Percentiles rank a stretch among this genome's conserved stretches.
These are phyloP conservation scores for Ceramica pisi DNA, from an alignment of 2,888 invertebrate species.

Conservation along the genomic window DNA sequence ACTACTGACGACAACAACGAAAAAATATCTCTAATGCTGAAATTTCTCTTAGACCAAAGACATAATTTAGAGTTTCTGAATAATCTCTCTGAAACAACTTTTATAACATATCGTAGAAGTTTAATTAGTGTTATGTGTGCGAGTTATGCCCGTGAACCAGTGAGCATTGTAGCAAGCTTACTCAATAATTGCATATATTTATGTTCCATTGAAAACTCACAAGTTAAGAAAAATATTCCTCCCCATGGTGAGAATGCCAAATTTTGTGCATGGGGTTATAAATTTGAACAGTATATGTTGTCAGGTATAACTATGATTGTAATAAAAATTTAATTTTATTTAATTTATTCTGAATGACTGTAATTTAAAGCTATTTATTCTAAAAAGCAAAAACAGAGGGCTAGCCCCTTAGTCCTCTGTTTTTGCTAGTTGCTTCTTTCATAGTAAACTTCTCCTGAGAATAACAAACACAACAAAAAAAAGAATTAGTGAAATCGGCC, in stretches of 20 bases:
- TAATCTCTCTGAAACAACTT: constrained; percentile 42
- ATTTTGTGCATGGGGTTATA: constrained; percentile 67
- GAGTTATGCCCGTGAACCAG: constrained; percentile 58
- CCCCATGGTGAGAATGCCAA: constrained; percentile 55
- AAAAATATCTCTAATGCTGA: constrained; percentile 69
- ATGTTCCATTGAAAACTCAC: constrained; percentile 64
- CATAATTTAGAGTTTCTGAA: constrained; percentile 40
- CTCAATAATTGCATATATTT: constrained; percentile 72
- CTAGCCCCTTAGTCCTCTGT: too few relatives aligned
- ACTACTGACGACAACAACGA: constrained; percentile 71
- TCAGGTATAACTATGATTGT: constrained; percentile 65
- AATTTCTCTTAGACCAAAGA: constrained; percentile 65
- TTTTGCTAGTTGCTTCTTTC: too few relatives aligned
- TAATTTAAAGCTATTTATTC: background rate
- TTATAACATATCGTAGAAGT: constrained; percentile 72
- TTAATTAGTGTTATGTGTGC: constrained; percentile 71
- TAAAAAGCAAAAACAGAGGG: too few relatives aligned
- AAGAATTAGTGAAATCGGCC: too few relatives aligned
- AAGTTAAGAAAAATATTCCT: constrained; percentile 49
- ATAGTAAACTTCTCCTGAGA: too few relatives aligned
- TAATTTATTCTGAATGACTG: background rate
- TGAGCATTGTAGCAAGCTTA: constrained; percentile 64
- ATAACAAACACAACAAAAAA: too few relatives aligned
- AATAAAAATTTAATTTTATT: background rate
- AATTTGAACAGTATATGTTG: constrained; percentile 68